A percentile compares a stretch with the other conserved stretches of the same genome.
phyloP scores from a whole-genome alignment of 2,113 vertebrate genomes.

The Cyprichromis sp. region DNA sequence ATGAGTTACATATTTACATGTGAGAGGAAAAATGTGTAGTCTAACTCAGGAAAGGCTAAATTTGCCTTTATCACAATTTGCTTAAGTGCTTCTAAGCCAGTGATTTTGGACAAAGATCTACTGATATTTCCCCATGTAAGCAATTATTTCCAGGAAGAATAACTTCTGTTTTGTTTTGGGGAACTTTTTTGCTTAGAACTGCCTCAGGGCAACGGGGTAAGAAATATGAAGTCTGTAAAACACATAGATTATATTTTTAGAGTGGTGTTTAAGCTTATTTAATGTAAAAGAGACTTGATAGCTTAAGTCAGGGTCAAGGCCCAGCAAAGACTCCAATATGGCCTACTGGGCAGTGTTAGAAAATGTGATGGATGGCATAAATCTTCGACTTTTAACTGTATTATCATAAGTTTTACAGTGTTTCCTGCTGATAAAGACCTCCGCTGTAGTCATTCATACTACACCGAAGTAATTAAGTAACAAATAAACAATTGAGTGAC shows the following conservation, averaged over 20 bases:
- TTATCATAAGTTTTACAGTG: background rate
- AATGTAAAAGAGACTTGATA: background rate
- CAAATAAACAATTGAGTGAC: background rate
- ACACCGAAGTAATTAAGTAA: background rate
- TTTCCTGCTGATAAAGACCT: background rate
- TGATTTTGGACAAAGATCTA: background rate
- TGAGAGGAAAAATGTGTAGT: background rate
- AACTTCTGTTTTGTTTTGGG: background rate
- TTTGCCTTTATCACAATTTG: background rate
- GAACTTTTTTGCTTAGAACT: background rate
- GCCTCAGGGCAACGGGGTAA: background rate
- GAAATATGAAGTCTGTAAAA: background rate
- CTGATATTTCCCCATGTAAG: background rate
- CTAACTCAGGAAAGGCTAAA: background rate
- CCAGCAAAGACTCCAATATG: background rate
- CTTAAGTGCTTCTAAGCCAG: background rate
- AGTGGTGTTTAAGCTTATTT: background rate
- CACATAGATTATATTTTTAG: background rate
- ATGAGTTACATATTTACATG: background rate
- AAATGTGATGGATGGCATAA: background rate
- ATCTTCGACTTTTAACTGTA: background rate
- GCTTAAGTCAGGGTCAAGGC: background rate
- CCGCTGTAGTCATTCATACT: background rate
- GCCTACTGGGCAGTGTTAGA: background rate
- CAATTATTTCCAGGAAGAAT: background rate